These are phyloP conservation scores for Magallana ariakensis DNA, from an alignment of 1,140 invertebrate species.

Conservation along the genomic window DNA sequence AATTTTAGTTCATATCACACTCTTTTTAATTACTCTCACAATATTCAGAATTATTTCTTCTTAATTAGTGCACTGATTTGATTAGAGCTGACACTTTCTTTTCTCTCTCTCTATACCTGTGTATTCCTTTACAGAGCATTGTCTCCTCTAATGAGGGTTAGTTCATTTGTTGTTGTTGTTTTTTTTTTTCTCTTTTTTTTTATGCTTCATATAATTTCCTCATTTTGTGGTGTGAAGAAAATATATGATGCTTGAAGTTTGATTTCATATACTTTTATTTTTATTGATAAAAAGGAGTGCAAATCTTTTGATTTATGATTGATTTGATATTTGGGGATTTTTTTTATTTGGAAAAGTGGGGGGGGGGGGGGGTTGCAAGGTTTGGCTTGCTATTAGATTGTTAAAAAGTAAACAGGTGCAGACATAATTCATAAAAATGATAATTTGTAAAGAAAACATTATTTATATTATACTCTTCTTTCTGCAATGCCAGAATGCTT, in stretches of 20 bases:
- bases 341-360: no score
- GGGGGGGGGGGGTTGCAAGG: no score
- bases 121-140: conserved; percentile 36
- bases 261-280: background rate
- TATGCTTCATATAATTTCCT: conserved; percentile 2
- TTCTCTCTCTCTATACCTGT: background rate
- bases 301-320: background rate
- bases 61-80: background rate
- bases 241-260: conserved; percentile 25
- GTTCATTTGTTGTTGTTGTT: background rate
- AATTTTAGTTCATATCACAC: conserved; percentile 15
- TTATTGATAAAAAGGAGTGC: background rate
- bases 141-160: conserved; percentile 18
- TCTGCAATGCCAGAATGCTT: conserved; percentile 27
- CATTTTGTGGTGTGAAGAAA: background rate
- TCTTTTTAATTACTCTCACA: background rate
- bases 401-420: no score
- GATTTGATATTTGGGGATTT: no score
- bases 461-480: background rate
- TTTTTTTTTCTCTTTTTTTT: no score
- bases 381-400: no score
- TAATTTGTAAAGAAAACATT: no score
- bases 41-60: background rate
- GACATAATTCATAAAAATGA: no score
- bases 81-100: background rate